Evolutionary conservation across 2,888 invertebrate genomes (phyloP).

Genomic region (Epinotia ramella): DNA sequence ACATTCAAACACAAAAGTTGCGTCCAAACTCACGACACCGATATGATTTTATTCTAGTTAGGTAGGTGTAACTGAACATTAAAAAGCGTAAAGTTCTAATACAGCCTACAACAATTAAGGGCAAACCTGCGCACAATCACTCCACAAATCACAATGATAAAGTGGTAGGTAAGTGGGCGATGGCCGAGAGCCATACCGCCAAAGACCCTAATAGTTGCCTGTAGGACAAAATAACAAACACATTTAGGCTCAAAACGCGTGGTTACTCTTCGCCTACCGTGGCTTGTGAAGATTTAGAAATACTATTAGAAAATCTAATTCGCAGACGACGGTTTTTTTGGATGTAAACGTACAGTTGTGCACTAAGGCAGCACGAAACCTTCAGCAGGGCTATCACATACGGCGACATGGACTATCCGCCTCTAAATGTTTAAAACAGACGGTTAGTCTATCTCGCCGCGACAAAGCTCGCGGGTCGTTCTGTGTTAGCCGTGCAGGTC

Average conservation of each 20-base stretch:
- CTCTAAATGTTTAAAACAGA: too few relatives aligned
- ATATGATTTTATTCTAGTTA: background rate
- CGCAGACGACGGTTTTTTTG: too few relatives aligned
- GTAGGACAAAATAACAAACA: slow-evolving; percentile 73
- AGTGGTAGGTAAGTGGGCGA: slow-evolving; percentile 50
- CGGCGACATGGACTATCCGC: too few relatives aligned
- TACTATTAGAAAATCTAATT: background rate
- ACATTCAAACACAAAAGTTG: too few relatives aligned
- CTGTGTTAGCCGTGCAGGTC: too few relatives aligned
- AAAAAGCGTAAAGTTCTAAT: background rate
- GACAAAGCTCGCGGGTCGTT: too few relatives aligned
- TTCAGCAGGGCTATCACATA: too few relatives aligned
- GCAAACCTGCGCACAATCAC: slow-evolving; percentile 20
- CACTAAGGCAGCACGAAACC: too few relatives aligned
- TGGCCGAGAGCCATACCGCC: slow-evolving; percentile 53
- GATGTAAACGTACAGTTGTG: too few relatives aligned
- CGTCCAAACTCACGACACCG: too few relatives aligned
- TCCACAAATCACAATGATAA: slow-evolving; percentile 53
- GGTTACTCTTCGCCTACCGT: slow-evolving; percentile 49
- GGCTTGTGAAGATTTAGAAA: slow-evolving; percentile 14
- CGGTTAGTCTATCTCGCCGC: too few relatives aligned
- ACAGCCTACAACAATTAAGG: slow-evolving; percentile 26
- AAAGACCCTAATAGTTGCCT: slow-evolving; percentile 71
- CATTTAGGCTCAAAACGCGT: slow-evolving; percentile 60
- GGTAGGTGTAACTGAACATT: background rate